Conservation (phyloP, 2,797 vertebrate species). For the Pogonophryne albipinna region DNA sequence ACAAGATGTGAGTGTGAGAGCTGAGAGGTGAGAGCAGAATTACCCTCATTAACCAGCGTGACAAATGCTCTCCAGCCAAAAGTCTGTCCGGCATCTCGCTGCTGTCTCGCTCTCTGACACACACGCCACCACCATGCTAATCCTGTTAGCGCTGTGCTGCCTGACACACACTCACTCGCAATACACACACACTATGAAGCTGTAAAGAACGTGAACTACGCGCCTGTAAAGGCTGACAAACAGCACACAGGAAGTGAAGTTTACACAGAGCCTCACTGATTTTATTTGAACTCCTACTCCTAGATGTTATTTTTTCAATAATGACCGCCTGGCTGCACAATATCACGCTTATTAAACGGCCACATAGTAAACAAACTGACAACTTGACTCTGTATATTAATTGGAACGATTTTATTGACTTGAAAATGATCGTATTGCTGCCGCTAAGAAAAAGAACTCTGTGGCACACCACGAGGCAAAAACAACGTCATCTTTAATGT, state of each 20-base stretch:
- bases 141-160: slow-evolving; percentile 62
- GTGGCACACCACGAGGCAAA: no score
- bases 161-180: slow-evolving; percentile 38
- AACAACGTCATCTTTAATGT: no score
- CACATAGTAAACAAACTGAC: no score
- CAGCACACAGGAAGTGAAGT: neutral
- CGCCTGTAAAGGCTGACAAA: slow-evolving; percentile 7
- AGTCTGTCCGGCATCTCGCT: neutral
- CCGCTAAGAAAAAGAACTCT: no score
- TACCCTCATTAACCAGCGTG: slow-evolving; percentile 52
- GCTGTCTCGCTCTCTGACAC: slow-evolving; percentile 45
- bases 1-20: slow-evolving; percentile 10
- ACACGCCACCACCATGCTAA: slow-evolving; percentile 60
- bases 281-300: neutral
- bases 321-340: no score
- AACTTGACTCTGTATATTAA: no score
- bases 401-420: no score
- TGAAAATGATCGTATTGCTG: no score
- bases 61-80: slow-evolving; percentile 26
- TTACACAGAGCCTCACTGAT: neutral
- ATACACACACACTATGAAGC: neutral
- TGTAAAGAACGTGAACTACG: slow-evolving; percentile 19
- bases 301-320: no score
- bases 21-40: slow-evolving; percentile 37
- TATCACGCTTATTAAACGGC: no score